Base-by-base conservation (phyloP, 53 echinoderm and acorn worm genomes). In the Echinarachnius parma region DNA sequence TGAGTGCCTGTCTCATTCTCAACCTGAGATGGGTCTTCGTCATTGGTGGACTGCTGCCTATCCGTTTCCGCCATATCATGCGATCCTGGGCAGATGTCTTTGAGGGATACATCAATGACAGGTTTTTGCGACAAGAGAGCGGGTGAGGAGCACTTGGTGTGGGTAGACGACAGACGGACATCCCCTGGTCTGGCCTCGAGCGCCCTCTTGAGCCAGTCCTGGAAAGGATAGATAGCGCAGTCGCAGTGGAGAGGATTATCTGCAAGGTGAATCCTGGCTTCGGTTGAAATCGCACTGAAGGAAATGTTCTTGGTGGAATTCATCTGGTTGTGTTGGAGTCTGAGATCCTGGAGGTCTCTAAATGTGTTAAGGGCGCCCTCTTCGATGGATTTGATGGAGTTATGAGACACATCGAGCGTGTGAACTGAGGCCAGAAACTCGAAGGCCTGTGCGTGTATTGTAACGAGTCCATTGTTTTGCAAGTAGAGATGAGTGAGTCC, bases 171-270 rank as follows among this genome's bases (percentile, higher is more conserved):
- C n/a, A n/a, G n/a, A n/a, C n/a, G n/a, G n/a, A n/a, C n/a, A n/a
- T n/a, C n/a, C n/a, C n/a, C n/a, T n/a, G n/a, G n/a, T n/a, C n/a
- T n/a, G n/a, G n/a, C n/a, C n/a, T n/a, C n/a, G n/a, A n/a, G n/a
- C n/a, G n/a, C n/a, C n/a, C n/a, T n/a, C n/a, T 22, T n/a, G 15
- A 72, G 74, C 74, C 74, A 39, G 74, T 56, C 55, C 26, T 72
- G 55, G 15, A 72, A 34, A 56, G 74, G 56, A 28, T 26, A 72
- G 9, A 72, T 56, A 2, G 74, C 34, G 15, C 55, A 72, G 28
- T 72, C 74, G 57, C 74, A 71, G 27, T 36, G 55, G 8, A 72
- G 37, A 5, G 74, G 74, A n/a, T 72, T 72, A n/a, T 57, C 25
- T 24, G 56, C 54, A 19, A 72, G 57, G 33, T 56, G n/a, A 16